These are phyloP conservation scores for Hyperoplus immaculatus DNA, from an alignment of 2,797 vertebrate genomes.

Conservation along the genomic window DNA sequence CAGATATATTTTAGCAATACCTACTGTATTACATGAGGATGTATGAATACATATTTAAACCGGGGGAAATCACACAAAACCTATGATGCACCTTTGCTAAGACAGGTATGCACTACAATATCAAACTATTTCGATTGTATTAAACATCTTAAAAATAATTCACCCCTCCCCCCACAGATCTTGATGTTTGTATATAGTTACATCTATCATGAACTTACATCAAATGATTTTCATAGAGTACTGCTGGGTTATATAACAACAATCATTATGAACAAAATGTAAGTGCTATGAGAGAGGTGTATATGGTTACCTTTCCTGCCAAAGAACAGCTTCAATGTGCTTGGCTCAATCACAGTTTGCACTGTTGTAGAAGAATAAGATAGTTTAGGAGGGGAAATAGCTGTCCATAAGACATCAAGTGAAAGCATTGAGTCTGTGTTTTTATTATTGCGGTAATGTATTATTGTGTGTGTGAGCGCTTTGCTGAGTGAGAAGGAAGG, in stretches of 20 bases:
- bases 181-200: conserved; percentile 1
- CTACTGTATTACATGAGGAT: too few relatives aligned
- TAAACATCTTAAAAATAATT: neutral
- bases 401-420: conserved; percentile 28
- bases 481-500: conserved; percentile 54
- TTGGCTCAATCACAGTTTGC: conserved; percentile 2
- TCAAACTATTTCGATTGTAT: neutral
- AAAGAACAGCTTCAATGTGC: neutral
- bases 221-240: too few relatives aligned
- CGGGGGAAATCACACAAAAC: too few relatives aligned
- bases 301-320: neutral
- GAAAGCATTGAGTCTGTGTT: conserved; percentile 26
- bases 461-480: conserved; percentile 35
- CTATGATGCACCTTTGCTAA: too few relatives aligned
- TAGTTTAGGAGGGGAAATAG: conserved; percentile 22
- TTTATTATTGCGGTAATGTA: conserved; percentile 35
- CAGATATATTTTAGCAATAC: too few relatives aligned
- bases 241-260: neutral
- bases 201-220: neutral
- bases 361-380: neutral
- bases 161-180: neutral
- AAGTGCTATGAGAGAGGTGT: conserved; percentile 13
- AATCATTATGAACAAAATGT: neutral
- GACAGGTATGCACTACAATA: neutral
- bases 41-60: too few relatives aligned